Evolutionary conservation across 2,888 invertebrate species (phyloP), one percentile per base, ranked within the genome.

Genomic region (Sphaeridia pumilis): DNA sequence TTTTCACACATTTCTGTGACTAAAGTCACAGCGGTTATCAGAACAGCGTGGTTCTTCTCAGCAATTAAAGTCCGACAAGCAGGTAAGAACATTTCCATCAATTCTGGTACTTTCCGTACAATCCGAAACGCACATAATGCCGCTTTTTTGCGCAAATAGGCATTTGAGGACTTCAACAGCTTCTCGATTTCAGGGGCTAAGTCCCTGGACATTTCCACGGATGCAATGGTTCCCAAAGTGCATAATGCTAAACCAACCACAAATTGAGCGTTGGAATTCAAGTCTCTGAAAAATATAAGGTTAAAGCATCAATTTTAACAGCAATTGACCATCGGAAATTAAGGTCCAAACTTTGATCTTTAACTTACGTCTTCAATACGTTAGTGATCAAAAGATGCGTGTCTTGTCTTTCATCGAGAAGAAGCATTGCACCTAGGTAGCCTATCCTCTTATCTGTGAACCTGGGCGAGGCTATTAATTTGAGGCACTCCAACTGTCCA

Each of bases 1-100:
- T 88, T 86, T 72, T 95, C 94, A 73, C 98, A 98, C 97, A 99
- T 98, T 76, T 98, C 97, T 25, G 94, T 95, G 66, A 99, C 95
- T 52, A 99, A 80, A 52, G 94, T 93, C 43, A 98, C 93, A 27
- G 97, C 97, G 46, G 97, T 95, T 68, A 99, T 89, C 64, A 95
- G 78, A 51, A 97, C 94, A 21, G 65, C 98, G 72, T 98, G 98
- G 78, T 98, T 99, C 73, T 99, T 99, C 74, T 99, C 98, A 46
- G 92, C 90, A 45, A 99, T 77, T 65, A 99, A 75, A 67, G 93
- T 89, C 68, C 97, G 80, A 0, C 97, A 94, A 42, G 94, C 93
- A 10, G 97, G 95, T 63, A 99, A 78, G 76, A 95, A 99, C 80
- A 97, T 97, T 74, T 99, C 98, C 92, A 98, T 94, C 45, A 98